phyloP scores from a whole-genome alignment of 2,797 vertebrate species.

The Lepilemur septentrionalis region DNA sequence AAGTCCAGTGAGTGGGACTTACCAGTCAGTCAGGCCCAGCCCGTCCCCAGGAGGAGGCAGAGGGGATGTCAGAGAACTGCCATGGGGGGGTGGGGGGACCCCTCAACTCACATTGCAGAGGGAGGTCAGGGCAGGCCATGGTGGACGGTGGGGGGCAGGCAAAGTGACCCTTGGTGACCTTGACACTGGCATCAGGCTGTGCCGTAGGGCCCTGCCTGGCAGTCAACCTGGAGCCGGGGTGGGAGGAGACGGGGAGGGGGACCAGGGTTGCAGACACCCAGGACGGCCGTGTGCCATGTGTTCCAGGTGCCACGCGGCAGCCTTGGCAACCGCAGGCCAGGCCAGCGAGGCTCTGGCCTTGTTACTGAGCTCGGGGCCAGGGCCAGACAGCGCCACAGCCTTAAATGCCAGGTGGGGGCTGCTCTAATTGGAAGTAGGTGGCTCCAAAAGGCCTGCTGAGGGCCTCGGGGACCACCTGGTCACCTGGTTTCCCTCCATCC shows the following conservation, averaged over 20 bases:
- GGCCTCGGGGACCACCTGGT: background rate
- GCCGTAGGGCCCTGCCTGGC: background rate
- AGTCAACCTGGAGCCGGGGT: background rate
- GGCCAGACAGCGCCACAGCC: background rate
- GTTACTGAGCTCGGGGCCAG: background rate
- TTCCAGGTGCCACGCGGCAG: background rate
- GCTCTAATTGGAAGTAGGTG: background rate
- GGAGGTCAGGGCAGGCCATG: background rate
- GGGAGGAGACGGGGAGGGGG: background rate
- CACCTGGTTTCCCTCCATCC: background rate
- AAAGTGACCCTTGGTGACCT: background rate
- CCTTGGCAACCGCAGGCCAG: background rate
- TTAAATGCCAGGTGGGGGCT: background rate
- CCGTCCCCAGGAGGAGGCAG: background rate
- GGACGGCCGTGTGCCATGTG: background rate
- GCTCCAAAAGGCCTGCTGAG: background rate
- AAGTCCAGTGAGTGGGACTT: background rate
- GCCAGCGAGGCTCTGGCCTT: background rate
- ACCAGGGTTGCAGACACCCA: background rate
- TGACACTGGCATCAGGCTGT: background rate
- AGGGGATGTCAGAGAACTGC: background rate
- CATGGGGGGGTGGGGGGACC: background rate
- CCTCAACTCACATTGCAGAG: background rate
- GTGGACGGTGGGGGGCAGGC: background rate
- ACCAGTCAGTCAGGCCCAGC: too few relatives aligned